phyloP scores from a whole-genome alignment of 2,888 invertebrate species.

The Campopleginae sp. region DNA sequence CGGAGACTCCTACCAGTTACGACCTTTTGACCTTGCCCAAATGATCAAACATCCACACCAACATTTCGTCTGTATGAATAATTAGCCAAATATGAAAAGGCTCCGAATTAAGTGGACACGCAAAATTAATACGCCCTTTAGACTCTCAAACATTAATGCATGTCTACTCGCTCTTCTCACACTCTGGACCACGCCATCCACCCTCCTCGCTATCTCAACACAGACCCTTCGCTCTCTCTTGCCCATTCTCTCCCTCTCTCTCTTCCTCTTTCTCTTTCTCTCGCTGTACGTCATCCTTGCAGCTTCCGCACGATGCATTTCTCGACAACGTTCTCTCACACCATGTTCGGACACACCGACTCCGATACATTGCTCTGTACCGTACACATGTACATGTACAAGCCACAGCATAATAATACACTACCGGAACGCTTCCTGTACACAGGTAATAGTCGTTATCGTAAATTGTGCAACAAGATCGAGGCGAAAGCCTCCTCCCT shows the following conservation, averaged over 20 bases:
- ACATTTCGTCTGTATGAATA: conserved; percentile 2
- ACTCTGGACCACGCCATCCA: too few species aligned
- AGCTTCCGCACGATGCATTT: conserved; percentile 68
- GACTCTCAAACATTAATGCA: neutral
- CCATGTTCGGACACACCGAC: conserved; percentile 26
- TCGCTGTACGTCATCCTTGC: conserved; percentile 46
- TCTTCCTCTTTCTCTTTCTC: conserved; percentile 27
- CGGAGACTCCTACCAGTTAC: conserved; percentile 7
- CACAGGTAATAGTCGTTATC: conserved; percentile 59
- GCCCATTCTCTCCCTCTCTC: conserved; percentile 14
- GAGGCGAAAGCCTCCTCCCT: conserved; percentile 41
- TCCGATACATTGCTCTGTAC: neutral
- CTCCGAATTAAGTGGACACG: neutral
- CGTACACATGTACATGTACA: conserved; percentile 10
- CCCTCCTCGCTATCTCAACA: conserved; percentile 36
- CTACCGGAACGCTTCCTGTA: conserved; percentile 45
- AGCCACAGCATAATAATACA: conserved; percentile 54
- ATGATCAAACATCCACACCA: neutral
- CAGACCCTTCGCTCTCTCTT: neutral
- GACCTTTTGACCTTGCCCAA: conserved; percentile 2
- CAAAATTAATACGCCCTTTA: conserved; percentile 4
- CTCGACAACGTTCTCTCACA: conserved; percentile 68
- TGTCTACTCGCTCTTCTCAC: conserved; percentile 15
- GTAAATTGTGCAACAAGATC: conserved; percentile 59
- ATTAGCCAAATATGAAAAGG: conserved; percentile 9